Percentiles rank a stretch among this genome's conserved stretches.
phyloP scores from a whole-genome alignment of 2,888 invertebrate species.

The Notodonta dromedarius region DNA sequence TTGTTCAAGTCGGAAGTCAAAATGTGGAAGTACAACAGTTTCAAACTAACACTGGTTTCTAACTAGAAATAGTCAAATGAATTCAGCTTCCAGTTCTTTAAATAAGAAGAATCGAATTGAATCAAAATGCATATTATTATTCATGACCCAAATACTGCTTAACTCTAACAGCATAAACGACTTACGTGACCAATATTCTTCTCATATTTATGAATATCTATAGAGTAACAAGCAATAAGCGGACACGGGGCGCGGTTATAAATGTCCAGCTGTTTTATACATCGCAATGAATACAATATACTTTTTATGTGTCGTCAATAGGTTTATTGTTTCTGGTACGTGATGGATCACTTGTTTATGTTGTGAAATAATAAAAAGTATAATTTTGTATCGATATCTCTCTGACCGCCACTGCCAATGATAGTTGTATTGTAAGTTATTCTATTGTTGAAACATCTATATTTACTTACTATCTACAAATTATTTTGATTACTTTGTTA shows the following conservation, averaged over 20 bases:
- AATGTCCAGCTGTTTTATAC: conserved; percentile 59
- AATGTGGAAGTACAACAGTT: no score
- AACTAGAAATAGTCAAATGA: no score
- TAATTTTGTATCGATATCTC: conserved; percentile 20
- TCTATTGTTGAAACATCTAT: background rate
- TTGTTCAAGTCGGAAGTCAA: no score
- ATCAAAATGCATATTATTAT: background rate
- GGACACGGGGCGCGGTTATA: conserved; percentile 47
- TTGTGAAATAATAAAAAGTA: conserved; percentile 27
- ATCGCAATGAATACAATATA: conserved; percentile 45
- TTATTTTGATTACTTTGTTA: conserved; percentile 5
- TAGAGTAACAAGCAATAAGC: conserved; percentile 42
- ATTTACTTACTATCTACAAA: background rate
- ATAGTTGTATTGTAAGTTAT: background rate
- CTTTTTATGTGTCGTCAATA: conserved; percentile 44
- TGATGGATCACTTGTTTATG: conserved; percentile 25
- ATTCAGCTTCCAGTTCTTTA: background rate
- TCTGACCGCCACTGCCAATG: background rate
- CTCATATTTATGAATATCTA: conserved; percentile 43
- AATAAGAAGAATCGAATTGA: background rate
- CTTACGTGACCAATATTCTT: conserved; percentile 37
- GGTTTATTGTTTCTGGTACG: conserved; percentile 37
- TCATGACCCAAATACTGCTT: background rate
- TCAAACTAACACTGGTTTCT: no score
- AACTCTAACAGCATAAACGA: conserved; percentile 25